These are phyloP conservation scores for Cylas formicarius DNA, from an alignment of 1,140 invertebrate genomes.

Conservation along the genomic window DNA sequence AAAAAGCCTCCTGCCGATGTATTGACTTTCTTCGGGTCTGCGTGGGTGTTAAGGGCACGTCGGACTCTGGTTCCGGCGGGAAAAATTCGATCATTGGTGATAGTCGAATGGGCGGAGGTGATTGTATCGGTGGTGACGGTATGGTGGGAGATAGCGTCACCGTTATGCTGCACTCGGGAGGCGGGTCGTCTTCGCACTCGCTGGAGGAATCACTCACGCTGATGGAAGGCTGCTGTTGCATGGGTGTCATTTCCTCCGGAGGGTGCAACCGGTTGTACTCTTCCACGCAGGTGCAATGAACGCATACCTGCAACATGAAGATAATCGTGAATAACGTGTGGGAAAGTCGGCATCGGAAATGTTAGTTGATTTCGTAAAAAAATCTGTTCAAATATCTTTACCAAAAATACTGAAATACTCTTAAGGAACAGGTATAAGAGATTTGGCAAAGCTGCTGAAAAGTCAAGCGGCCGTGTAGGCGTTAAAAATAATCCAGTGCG, in stretches of 20 bases:
- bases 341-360: too few relatives aligned
- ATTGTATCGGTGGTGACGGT: slow-evolving; percentile 41
- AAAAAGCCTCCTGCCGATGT: slow-evolving; percentile 72
- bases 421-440: too few relatives aligned
- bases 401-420: too few relatives aligned
- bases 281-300: slow-evolving; percentile 58
- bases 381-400: too few relatives aligned
- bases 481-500: too few relatives aligned
- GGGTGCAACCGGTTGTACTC: slow-evolving; percentile 49
- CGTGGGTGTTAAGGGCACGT: slow-evolving; percentile 23
- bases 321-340: too few relatives aligned
- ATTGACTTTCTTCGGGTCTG: slow-evolving; percentile 52
- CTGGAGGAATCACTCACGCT: slow-evolving; percentile 48
- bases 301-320: slow-evolving; percentile 45
- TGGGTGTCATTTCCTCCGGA: slow-evolving; percentile 44
- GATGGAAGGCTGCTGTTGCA: slow-evolving; percentile 45
- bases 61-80: slow-evolving; percentile 42
- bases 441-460: too few relatives aligned
- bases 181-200: slow-evolving; percentile 36
- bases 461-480: too few relatives aligned
- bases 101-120: slow-evolving; percentile 42
- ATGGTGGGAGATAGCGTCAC: slow-evolving; percentile 59
- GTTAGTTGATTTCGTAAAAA: too few relatives aligned
- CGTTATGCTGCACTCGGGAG: slow-evolving; percentile 50
- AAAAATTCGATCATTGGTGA: slow-evolving; percentile 44